These are phyloP conservation scores for Simalia tracyae DNA, from an alignment of 2,797 vertebrate genomes.

Conservation along the genomic window DNA sequence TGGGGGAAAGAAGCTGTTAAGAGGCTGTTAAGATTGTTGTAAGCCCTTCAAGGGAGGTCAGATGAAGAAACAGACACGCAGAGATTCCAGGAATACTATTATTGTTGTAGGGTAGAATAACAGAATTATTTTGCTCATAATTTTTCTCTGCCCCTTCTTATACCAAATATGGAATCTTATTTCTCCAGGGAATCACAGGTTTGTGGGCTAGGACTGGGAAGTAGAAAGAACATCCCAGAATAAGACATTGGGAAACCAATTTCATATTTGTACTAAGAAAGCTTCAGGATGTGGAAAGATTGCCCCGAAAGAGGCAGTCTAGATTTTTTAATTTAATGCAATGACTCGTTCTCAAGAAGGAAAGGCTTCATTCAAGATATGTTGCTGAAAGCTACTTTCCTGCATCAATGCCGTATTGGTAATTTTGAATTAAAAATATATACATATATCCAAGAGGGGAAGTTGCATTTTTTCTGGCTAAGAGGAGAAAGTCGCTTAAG, in stretches of 20 bases:
- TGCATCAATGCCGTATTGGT: background rate
- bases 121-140: too few species aligned
- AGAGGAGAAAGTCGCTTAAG: background rate
- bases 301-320: too few species aligned
- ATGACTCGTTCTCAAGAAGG: background rate
- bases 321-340: background rate
- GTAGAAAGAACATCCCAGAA: background rate
- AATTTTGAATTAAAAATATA: background rate
- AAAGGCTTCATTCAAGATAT: background rate
- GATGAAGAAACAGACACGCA: too few species aligned
- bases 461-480: background rate
- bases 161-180: too few species aligned
- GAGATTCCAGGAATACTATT: too few species aligned
- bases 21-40: too few species aligned
- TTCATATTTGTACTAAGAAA: background rate
- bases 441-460: background rate
- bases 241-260: background rate
- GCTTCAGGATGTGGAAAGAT: background rate
- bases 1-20: too few species aligned
- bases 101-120: too few species aligned
- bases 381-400: background rate
- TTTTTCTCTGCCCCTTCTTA: too few species aligned
- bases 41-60: too few species aligned
- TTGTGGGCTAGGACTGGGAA: background rate
- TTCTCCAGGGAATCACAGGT: too few species aligned